These are phyloP conservation scores for Triplophysa dalaica DNA, from an alignment of 2,113 vertebrate species.

Conservation along the genomic window DNA sequence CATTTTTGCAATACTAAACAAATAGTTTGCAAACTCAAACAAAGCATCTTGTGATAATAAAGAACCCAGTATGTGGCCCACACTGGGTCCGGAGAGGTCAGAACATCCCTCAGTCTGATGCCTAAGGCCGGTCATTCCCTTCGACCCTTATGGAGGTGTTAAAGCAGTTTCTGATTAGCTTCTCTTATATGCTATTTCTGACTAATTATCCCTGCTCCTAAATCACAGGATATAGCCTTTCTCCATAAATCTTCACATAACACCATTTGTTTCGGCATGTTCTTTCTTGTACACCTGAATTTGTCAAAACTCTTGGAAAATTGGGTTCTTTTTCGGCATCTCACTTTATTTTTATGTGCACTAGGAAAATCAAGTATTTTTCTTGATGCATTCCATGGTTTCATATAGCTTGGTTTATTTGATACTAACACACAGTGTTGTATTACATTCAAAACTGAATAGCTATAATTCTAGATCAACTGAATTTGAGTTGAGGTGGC, in stretches of 20 bases:
- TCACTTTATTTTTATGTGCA: background rate
- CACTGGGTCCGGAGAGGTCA: slow-evolving; percentile 86
- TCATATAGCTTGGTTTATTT: no score
- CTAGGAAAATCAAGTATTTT: no score
- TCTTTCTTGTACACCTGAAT: slow-evolving; percentile 24
- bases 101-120: slow-evolving; percentile 87
- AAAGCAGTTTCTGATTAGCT: slow-evolving; percentile 95
- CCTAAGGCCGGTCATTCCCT: slow-evolving; percentile 83
- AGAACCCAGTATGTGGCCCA: slow-evolving; percentile 67
- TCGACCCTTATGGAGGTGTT: slow-evolving; percentile 91
- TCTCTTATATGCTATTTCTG: slow-evolving; percentile 98
- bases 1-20: background rate
- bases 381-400: no score
- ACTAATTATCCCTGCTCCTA: slow-evolving; percentile 92
- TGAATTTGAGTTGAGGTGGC: no score
- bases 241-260: slow-evolving; percentile 80
- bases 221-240: slow-evolving; percentile 91
- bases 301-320: background rate
- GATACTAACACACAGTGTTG: no score
- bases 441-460: no score
- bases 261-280: slow-evolving; percentile 32
- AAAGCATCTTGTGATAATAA: background rate
- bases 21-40: background rate
- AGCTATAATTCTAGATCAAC: no score
- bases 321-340: background rate